Percentiles rank a stretch among this genome's conserved stretches.
Evolutionary conservation across 2,113 vertebrate genomes (phyloP).

Genomic region (Osmerus mordax): DNA sequence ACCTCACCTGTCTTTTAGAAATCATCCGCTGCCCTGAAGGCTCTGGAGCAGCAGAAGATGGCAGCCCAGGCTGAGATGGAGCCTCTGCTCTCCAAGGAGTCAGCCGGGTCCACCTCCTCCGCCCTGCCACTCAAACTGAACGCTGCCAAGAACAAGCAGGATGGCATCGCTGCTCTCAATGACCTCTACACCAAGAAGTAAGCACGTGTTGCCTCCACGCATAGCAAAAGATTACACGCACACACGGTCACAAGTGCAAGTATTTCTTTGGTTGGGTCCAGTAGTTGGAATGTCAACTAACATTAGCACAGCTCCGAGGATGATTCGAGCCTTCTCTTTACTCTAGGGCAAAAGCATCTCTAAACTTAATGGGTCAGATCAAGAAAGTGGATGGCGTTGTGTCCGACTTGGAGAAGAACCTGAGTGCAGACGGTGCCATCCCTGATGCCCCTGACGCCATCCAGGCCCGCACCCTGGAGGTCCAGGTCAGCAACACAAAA

Average conservation of each 20-base stretch:
- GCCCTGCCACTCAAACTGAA: constrained; percentile 78
- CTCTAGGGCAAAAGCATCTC: constrained; percentile 81
- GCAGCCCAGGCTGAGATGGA: constrained; percentile 78
- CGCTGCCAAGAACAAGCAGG: constrained; percentile 80
- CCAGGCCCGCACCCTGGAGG: constrained; percentile 68
- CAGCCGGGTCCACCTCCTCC: constrained; percentile 63
- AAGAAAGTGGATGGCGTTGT: constrained; percentile 79
- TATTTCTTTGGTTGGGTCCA: too few species aligned
- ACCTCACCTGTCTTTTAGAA: constrained; percentile 61
- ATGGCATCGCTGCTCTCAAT: constrained; percentile 72
- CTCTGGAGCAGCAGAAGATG: constrained; percentile 77
- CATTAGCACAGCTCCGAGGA: too few species aligned
- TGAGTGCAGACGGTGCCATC: constrained; percentile 78
- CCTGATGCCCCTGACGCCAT: constrained; percentile 72
- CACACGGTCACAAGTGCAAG: not conserved
- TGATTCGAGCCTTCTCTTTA: not conserved
- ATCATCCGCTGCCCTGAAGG: constrained; percentile 69
- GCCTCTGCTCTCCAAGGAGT: constrained; percentile 70
- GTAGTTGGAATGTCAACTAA: too few species aligned
- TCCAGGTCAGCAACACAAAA: constrained; percentile 74
- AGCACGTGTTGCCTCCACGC: constrained; percentile 39
- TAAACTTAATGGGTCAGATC: constrained; percentile 85
- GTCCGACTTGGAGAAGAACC: constrained; percentile 77
- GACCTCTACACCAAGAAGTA: constrained; percentile 87
- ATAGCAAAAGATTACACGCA: not conserved